phyloP scores from a whole-genome alignment of 2,888 invertebrate genomes.

The Harpalus rubripes region DNA sequence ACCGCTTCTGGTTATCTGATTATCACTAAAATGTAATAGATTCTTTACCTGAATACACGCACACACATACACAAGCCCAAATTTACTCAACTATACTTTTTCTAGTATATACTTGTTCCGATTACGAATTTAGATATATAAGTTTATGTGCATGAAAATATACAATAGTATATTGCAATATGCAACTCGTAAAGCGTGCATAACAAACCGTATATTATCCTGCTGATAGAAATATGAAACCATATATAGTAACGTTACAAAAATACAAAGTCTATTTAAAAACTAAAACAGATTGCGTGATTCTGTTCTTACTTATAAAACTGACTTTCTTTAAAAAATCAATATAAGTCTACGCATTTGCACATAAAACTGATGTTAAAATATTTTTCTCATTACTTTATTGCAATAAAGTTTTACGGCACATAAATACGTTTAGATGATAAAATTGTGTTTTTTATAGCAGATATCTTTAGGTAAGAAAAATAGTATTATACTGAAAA shows the following conservation, averaged over 20 bases:
- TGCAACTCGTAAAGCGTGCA: neutral
- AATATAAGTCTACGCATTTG: constrained; percentile 17
- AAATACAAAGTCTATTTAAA: constrained; percentile 13
- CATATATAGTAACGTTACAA: neutral
- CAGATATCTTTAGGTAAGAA: constrained; percentile 17
- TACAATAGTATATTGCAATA: neutral
- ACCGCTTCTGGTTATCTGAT: too few relatives aligned
- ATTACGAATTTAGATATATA: too few relatives aligned
- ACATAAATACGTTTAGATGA: constrained; percentile 19
- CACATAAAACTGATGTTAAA: constrained; percentile 28
- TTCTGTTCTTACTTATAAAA: neutral
- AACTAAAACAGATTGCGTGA: constrained; percentile 27
- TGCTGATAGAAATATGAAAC: neutral
- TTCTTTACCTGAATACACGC: too few relatives aligned
- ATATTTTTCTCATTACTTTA: constrained; percentile 24
- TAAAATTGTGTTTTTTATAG: neutral
- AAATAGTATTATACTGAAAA: neutral
- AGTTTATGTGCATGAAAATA: too few relatives aligned
- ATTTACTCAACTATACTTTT: too few relatives aligned
- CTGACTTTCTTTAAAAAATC: constrained; percentile 21
- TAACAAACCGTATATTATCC: neutral
- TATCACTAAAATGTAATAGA: too few relatives aligned
- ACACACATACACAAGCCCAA: too few relatives aligned
- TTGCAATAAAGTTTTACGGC: constrained; percentile 31
- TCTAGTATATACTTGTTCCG: too few relatives aligned